Evolutionary conservation across 2,888 invertebrate genomes (phyloP).

Genomic region (Metacarcinus magister): DNA sequence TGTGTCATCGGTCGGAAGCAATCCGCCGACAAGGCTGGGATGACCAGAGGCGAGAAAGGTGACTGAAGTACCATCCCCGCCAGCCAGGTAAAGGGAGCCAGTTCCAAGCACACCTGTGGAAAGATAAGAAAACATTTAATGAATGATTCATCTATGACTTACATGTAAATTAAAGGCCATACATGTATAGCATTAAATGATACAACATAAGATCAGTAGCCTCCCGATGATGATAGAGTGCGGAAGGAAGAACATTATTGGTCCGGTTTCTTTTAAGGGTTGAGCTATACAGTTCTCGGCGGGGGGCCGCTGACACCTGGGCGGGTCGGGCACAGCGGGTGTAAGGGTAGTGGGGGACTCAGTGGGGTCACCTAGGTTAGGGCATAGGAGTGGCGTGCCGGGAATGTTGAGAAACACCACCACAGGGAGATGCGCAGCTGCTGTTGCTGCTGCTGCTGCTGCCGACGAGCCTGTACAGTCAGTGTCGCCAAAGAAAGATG

Average conservation of each 20-base stretch:
- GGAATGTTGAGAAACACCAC: constrained; percentile 15
- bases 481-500: constrained; percentile 32
- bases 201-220: background rate
- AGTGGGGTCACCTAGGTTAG: constrained; percentile 10
- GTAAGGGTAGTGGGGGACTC: background rate
- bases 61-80: constrained; percentile 4
- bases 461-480: background rate
- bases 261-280: constrained; percentile 28
- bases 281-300: background rate
- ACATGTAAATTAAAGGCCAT: background rate
- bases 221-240: background rate
- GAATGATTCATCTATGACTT: background rate
- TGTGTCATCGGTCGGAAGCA: background rate
- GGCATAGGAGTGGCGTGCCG: constrained; percentile 33
- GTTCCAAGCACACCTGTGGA: constrained; percentile 38
- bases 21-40: background rate
- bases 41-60: background rate
- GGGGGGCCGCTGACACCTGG: constrained; percentile 32
- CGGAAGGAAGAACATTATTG: background rate
- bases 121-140: background rate
- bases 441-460: constrained; percentile 35
- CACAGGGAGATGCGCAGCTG: background rate
- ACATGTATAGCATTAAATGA: background rate
- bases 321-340: background rate
- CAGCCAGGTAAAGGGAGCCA: constrained; percentile 6